Conservation (phyloP, 2,113 vertebrate genomes). For the Poeciliopsis retropinna region DNA sequence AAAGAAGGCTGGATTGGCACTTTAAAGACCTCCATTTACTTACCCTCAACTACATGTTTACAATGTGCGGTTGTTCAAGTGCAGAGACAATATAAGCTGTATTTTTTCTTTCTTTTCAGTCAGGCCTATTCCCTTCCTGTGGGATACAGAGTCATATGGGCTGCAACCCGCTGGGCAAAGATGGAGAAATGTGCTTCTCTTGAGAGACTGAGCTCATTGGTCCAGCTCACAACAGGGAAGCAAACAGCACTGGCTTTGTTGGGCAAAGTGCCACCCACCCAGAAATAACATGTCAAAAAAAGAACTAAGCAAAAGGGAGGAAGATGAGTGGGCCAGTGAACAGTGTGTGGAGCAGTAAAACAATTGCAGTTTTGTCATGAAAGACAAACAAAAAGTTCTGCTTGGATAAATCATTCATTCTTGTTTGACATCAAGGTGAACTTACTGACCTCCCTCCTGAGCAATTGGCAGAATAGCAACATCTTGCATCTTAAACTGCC, state of each 20-base stretch:
- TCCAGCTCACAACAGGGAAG: slow-evolving; percentile 37
- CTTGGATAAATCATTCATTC: slow-evolving; percentile 34
- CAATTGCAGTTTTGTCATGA: slow-evolving; percentile 12
- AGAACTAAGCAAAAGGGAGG: slow-evolving; percentile 8
- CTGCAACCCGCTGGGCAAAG: slow-evolving; percentile 63
- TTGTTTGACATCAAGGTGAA: slow-evolving; percentile 63
- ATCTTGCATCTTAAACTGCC: slow-evolving; percentile 64
- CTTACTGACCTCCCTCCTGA: slow-evolving; percentile 60
- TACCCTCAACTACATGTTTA: slow-evolving; percentile 44
- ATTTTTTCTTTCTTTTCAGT: slow-evolving; percentile 53
- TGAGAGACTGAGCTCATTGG: slow-evolving; percentile 53
- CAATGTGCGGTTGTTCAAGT: slow-evolving; percentile 64
- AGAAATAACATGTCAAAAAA: slow-evolving; percentile 29
- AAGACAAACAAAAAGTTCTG: slow-evolving; percentile 6
- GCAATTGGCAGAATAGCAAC: slow-evolving; percentile 54
- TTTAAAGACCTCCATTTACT: slow-evolving; percentile 26
- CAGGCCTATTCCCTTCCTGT: slow-evolving; percentile 47
- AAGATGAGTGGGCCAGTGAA: slow-evolving; percentile 2
- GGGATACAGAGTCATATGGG: slow-evolving; percentile 41
- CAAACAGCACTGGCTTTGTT: slow-evolving; percentile 37
- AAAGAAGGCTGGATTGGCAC: background rate
- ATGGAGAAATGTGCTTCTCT: slow-evolving; percentile 60
- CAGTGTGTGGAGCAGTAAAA: background rate
- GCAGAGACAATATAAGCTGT: slow-evolving; percentile 56
- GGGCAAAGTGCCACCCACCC: slow-evolving; percentile 27